Conservation (phyloP, 2,888 invertebrate species). For the Pterobdella sp. region DNA sequence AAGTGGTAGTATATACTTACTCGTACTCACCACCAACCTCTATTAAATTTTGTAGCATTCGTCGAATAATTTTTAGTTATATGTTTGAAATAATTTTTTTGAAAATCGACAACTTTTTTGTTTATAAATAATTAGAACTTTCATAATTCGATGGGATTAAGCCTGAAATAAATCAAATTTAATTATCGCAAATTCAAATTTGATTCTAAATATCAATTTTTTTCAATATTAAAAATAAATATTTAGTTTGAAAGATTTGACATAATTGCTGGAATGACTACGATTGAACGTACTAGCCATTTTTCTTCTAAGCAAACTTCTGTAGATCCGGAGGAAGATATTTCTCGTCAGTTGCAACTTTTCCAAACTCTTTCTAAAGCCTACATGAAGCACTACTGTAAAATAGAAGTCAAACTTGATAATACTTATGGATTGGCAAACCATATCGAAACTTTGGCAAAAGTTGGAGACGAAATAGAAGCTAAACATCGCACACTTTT, state of each 20-base stretch:
- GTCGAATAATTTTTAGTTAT: no score
- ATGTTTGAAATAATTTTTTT: no score
- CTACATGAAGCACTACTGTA: not conserved
- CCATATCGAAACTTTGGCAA: conserved; percentile 17
- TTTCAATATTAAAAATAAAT: not conserved
- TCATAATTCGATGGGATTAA: no score
- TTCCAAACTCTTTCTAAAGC: conserved; percentile 1
- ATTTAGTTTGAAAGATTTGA: not conserved
- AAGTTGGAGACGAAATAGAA: conserved; percentile 12
- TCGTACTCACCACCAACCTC: no score
- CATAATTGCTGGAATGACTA: not conserved
- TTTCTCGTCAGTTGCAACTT: no score
- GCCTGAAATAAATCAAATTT: no score
- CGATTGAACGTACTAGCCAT: not conserved
- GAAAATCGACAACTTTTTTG: no score
- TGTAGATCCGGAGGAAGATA: not conserved
- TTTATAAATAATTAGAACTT: no score
- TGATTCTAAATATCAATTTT: no score
- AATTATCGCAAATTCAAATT: no score
- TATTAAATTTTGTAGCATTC: no score
- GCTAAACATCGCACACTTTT: conserved; percentile 21
- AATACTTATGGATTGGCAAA: not conserved
- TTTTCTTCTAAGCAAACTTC: not conserved
- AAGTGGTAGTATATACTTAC: no score
- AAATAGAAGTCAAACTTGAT: not conserved